These are phyloP conservation scores for Gobio occitaniae DNA, from an alignment of 2,797 vertebrate species.

Conservation along the genomic window DNA sequence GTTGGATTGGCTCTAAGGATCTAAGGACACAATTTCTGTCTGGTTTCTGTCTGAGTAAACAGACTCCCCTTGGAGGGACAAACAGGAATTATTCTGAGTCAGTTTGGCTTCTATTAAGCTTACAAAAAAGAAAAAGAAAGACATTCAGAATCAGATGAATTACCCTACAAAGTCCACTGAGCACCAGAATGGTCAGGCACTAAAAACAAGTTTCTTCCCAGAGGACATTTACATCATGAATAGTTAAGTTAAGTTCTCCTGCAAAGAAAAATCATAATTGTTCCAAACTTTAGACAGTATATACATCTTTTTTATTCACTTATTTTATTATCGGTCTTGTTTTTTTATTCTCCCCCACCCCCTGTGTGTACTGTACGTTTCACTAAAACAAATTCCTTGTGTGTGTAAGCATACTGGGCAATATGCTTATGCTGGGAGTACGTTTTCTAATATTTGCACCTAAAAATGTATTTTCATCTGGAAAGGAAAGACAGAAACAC, in stretches of 20 bases:
- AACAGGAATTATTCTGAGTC: conserved; percentile 32
- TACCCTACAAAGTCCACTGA: not conserved
- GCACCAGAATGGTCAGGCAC: not conserved
- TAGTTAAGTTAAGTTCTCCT: not conserved
- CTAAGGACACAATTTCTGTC: not conserved
- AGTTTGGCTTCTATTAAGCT: conserved; percentile 4
- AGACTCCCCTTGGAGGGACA: not conserved
- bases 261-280: not conserved
- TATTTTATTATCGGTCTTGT: not conserved
- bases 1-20: not conserved
- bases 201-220: not conserved
- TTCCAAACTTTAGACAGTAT: not conserved
- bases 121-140: not conserved
- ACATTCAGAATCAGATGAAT: not conserved
- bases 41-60: conserved; percentile 23
- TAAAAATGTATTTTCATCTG: not conserved
- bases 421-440: not conserved
- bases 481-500: not conserved
- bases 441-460: not conserved
- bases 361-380: not conserved
- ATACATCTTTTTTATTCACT: not conserved
- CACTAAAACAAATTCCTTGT: not conserved
- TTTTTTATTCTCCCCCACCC: not conserved
- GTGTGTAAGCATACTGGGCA: not conserved
- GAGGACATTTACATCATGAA: not conserved